Conservation (phyloP, 2,797 vertebrate species). For the Alexandromys oeconomus region DNA sequence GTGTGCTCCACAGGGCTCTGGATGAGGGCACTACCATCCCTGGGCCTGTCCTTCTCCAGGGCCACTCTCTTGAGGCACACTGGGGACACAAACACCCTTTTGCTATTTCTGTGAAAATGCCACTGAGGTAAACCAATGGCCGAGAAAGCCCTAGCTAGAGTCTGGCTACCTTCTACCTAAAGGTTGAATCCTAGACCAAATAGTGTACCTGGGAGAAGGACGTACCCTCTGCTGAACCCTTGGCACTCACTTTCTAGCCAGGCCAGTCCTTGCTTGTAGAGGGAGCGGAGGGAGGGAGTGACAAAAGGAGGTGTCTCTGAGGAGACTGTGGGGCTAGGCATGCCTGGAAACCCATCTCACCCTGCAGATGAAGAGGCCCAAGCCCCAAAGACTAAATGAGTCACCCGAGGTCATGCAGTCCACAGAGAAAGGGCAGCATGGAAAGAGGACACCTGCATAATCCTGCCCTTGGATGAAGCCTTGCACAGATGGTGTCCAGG, state of each 20-base stretch:
- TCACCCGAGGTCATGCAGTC: fast-evolving
- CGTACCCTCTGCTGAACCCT: neutral
- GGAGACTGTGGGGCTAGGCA: no score
- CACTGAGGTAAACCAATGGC: neutral
- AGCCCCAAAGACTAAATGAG: neutral
- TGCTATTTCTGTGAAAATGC: neutral
- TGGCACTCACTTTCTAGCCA: neutral
- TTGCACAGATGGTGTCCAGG: neutral
- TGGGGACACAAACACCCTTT: neutral
- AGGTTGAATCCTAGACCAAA: neutral
- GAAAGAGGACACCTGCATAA: neutral
- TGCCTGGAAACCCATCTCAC: neutral
- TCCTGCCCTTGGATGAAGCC: neutral
- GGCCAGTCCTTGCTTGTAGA: neutral
- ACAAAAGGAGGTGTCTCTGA: neutral
- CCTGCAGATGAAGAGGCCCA: neutral
- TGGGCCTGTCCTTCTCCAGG: neutral
- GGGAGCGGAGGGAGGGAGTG: neutral
- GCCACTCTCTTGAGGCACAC: neutral
- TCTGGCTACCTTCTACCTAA: neutral
- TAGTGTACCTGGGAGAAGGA: neutral
- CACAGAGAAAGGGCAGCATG: neutral
- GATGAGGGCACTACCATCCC: neutral
- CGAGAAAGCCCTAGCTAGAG: neutral
- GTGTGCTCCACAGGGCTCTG: neutral